phyloP scores from a whole-genome alignment of 2,888 invertebrate genomes.

The Smittia aterrima region DNA sequence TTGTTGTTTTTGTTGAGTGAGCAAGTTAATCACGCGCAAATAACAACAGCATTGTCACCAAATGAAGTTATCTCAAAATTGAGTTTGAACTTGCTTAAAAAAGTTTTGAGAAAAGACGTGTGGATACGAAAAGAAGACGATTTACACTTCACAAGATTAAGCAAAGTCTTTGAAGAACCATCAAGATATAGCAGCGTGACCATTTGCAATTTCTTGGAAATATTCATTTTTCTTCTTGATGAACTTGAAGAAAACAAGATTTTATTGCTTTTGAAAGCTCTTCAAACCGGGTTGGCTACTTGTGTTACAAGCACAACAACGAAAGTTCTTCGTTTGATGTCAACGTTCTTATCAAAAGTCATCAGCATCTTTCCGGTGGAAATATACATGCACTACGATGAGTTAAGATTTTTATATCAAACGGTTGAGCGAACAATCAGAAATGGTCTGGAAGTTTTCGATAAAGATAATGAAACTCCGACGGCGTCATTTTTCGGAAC shows the following conservation, averaged over 20 bases:
- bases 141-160: conserved; percentile 84
- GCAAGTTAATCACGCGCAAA: conserved; percentile 53
- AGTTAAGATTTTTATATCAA: conserved; percentile 86
- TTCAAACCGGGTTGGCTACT: conserved; percentile 84
- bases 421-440: conserved; percentile 82
- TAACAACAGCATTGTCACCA: conserved; percentile 55
- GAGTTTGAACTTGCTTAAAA: conserved; percentile 83
- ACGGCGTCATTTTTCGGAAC: conserved; percentile 84
- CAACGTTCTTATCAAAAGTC: conserved; percentile 80
- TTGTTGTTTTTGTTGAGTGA: conserved; percentile 91
- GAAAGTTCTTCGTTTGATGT: conserved; percentile 88
- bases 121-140: conserved; percentile 87
- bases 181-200: conserved; percentile 61
- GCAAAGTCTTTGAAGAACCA: conserved; percentile 68
- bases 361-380: conserved; percentile 85
- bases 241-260: conserved; percentile 85
- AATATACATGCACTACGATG: conserved; percentile 80
- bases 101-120: conserved; percentile 87
- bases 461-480: conserved; percentile 73
- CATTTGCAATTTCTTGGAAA: conserved; percentile 88
- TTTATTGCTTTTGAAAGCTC: conserved; percentile 75
- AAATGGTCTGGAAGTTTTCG: conserved; percentile 86
- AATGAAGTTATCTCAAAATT: conserved; percentile 70
- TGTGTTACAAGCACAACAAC: conserved; percentile 86
- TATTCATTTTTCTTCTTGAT: conserved; percentile 83